phyloP scores from a whole-genome alignment of 2,888 invertebrate species.

The Mamestra brassicae region DNA sequence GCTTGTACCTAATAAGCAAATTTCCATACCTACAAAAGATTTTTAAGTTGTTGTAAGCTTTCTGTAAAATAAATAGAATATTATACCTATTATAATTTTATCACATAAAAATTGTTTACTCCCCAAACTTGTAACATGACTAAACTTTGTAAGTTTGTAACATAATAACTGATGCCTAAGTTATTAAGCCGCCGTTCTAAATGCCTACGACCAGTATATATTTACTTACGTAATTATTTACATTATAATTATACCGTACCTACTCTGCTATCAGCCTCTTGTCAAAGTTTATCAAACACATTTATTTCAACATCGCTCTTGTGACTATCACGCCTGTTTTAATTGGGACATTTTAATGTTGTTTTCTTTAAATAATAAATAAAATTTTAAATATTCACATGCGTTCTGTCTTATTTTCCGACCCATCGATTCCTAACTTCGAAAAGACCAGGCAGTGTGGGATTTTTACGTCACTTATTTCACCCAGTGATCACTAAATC shows the following conservation, averaged over 20 bases:
- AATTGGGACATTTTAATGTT: conserved; percentile 45
- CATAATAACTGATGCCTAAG: neutral
- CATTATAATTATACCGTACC: conserved; percentile 15
- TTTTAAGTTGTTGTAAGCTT: too few relatives aligned
- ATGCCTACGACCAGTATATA: conserved; percentile 19
- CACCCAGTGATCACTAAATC: too few relatives aligned
- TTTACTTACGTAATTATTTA: conserved; percentile 36
- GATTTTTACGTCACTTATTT: too few relatives aligned
- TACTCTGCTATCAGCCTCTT: conserved; percentile 36
- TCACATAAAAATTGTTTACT: neutral
- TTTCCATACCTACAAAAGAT: too few relatives aligned
- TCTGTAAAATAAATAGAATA: too few relatives aligned
- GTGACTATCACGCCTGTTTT: conserved; percentile 28
- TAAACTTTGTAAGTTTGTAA: neutral
- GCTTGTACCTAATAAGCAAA: too few relatives aligned
- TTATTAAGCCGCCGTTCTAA: conserved; percentile 21
- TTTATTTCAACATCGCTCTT: conserved; percentile 46
- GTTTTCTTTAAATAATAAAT: neutral
- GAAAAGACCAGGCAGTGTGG: too few relatives aligned
- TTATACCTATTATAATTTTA: neutral
- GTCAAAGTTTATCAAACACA: conserved; percentile 65
- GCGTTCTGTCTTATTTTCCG: conserved; percentile 11
- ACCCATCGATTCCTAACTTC: neutral
- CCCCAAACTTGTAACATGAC: neutral
- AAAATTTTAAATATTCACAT: conserved; percentile 1